A percentile compares a stretch with the other conserved stretches of the same genome.
These are phyloP conservation scores for Pygathrix nemaeus DNA, from an alignment of 2,113 vertebrate genomes.

Conservation along the genomic window DNA sequence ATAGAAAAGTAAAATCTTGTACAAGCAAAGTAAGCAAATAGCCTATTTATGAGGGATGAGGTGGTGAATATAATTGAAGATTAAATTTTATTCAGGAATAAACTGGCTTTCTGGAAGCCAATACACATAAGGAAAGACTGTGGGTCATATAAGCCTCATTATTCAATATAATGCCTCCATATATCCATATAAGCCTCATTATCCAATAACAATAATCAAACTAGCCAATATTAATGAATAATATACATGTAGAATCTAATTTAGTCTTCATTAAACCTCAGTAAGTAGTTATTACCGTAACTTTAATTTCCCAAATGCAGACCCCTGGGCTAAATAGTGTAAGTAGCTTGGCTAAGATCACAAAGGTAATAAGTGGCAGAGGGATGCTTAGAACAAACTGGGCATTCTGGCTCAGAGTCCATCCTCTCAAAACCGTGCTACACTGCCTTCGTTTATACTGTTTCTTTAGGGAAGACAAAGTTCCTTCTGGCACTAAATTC, in stretches of 20 bases:
- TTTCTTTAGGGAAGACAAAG: neutral
- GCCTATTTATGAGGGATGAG: neutral
- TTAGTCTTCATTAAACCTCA: neutral
- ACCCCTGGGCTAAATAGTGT: neutral
- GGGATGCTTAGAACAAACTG: neutral
- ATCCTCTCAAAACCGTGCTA: neutral
- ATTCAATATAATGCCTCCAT: too few species aligned
- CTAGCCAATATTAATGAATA: neutral
- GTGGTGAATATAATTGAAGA: neutral
- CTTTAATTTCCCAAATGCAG: neutral
- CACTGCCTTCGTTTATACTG: neutral
- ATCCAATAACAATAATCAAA: slow-evolving; percentile 9
- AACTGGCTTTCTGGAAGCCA: neutral
- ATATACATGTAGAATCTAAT: neutral
- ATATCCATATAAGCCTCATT: neutral
- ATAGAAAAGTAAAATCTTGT: slow-evolving; percentile 23
- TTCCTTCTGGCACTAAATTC: neutral
- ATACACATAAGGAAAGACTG: neutral
- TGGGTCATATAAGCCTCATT: neutral
- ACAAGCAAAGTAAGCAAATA: slow-evolving; percentile 5
- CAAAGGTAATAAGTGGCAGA: neutral
- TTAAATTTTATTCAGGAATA: slow-evolving; percentile 1
- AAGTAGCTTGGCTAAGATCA: neutral
- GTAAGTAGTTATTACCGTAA: neutral
- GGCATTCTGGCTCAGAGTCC: neutral